These are phyloP conservation scores for Morone saxatilis DNA, from an alignment of 2,113 vertebrate species.

Conservation along the genomic window DNA sequence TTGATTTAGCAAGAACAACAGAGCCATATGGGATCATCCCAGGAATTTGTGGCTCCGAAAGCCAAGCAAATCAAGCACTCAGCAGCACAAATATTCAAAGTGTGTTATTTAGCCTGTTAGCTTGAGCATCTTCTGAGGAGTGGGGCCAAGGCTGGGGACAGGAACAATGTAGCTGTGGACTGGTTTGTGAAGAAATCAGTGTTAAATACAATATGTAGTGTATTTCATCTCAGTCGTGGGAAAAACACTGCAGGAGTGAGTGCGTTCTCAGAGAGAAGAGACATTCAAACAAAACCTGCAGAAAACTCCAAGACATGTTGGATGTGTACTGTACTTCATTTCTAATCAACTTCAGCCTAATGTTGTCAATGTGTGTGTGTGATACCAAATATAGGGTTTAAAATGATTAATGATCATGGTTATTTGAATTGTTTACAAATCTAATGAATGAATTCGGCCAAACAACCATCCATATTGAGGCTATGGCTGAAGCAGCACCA, in stretches of 20 bases:
- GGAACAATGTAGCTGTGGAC: neutral
- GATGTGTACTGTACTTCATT: neutral
- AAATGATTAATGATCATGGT: neutral
- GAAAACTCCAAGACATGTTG: neutral
- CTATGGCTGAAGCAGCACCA: neutral
- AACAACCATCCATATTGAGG: neutral
- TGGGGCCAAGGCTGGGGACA: neutral
- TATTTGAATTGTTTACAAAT: neutral
- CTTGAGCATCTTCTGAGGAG: neutral
- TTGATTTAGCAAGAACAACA: conserved; percentile 15
- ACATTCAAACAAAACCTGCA: neutral
- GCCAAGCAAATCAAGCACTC: conserved; percentile 2
- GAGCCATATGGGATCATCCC: conserved; percentile 3
- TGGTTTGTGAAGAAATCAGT: neutral
- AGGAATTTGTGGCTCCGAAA: conserved; percentile 9
- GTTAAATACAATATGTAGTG: neutral
- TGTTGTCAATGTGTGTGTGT: neutral
- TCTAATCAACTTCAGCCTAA: neutral
- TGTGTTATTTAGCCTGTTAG: neutral
- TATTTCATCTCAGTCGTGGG: neutral
- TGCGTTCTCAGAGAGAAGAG: neutral
- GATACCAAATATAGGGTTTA: neutral
- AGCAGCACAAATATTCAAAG: conserved; percentile 7
- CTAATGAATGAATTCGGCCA: neutral
- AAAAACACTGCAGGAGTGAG: neutral